Evolutionary conservation across 2,888 invertebrate genomes (phyloP).

Genomic region (Synanthedon tipuliformis): DNA sequence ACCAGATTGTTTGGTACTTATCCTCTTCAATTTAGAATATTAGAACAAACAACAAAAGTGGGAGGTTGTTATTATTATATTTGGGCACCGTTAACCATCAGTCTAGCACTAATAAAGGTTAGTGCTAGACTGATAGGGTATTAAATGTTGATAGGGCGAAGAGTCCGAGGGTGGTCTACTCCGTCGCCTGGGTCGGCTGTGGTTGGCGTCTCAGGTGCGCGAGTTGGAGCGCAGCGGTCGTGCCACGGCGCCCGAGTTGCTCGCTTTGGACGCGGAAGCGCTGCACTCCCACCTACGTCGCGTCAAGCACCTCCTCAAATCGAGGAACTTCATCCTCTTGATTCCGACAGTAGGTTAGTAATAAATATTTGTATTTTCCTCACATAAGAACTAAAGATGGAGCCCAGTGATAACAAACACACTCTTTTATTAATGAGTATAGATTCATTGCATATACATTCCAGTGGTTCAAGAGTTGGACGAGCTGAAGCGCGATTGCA

Average conservation of each 20-base stretch:
- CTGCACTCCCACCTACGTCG: conserved; percentile 81
- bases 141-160: conserved; percentile 6
- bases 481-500: conserved; percentile 86
- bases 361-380: too few species aligned
- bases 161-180: conserved; percentile 70
- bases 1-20: too few species aligned
- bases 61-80: too few species aligned
- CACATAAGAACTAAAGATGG: too few species aligned
- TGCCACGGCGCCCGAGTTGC: conserved; percentile 78
- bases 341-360: conserved; percentile 87
- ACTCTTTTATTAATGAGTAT: too few species aligned
- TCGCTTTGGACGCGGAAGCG: conserved; percentile 88
- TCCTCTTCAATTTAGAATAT: too few species aligned
- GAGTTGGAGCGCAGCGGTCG: conserved; percentile 82
- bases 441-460: too few species aligned
- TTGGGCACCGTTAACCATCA: too few species aligned
- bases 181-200: conserved; percentile 88
- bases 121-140: too few species aligned
- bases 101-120: background rate
- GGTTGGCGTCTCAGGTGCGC: conserved; percentile 89
- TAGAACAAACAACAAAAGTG: too few species aligned
- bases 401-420: too few species aligned
- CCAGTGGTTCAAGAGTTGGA: conserved; percentile 90
- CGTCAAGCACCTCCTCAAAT: conserved; percentile 84
- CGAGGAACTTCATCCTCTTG: conserved; percentile 87